Percentiles rank a stretch among this genome's conserved stretches.
Evolutionary conservation across 2,113 vertebrate genomes (phyloP).

Genomic region (Ivindomyrus marchei): DNA sequence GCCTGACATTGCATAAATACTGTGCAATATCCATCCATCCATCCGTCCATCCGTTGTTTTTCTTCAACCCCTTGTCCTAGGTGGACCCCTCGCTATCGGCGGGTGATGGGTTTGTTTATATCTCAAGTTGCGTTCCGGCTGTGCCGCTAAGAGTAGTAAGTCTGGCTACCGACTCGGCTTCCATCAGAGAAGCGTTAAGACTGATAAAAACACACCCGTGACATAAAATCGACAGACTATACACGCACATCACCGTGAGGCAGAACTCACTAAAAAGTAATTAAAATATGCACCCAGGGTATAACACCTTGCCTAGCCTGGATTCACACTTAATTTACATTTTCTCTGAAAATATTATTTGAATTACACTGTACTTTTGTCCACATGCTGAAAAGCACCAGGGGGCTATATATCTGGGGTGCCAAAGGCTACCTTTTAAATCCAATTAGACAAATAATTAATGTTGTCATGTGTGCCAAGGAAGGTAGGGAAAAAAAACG

Average conservation of each 20-base stretch:
- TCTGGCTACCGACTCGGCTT: background rate
- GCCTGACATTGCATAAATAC: background rate
- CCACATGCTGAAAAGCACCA: background rate
- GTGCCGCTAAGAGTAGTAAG: background rate
- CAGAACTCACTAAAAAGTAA: background rate
- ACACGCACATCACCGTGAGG: background rate
- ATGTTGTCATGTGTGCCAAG: background rate
- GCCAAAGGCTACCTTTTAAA: background rate
- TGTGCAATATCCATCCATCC: background rate
- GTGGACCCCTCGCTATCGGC: background rate
- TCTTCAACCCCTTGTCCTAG: background rate
- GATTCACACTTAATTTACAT: background rate
- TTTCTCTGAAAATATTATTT: slow-evolving; percentile 12
- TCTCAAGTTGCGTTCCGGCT: background rate
- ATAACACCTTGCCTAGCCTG: background rate
- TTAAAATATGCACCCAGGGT: background rate
- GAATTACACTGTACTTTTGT: background rate
- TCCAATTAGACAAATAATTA: slow-evolving; percentile 17
- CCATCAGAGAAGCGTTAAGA: background rate
- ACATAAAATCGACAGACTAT: background rate
- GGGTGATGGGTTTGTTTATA: background rate
- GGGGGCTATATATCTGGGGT: background rate
- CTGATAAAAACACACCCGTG: background rate
- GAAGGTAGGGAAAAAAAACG: background rate
- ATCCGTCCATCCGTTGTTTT: background rate